Evolutionary conservation across 1,140 invertebrate genomes (phyloP).

Genomic region (Contarinia nasturtii): DNA sequence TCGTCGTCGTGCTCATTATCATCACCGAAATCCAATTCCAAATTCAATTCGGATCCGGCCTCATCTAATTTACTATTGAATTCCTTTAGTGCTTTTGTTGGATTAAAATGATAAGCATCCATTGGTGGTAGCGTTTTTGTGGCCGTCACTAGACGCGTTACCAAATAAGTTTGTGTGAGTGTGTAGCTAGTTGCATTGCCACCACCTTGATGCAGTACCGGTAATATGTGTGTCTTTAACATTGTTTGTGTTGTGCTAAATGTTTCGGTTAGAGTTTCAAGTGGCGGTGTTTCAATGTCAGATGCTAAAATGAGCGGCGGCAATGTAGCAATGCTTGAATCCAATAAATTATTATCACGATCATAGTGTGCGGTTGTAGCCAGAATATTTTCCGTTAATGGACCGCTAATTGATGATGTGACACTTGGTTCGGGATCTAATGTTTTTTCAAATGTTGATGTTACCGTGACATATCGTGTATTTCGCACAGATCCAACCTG

Average conservation of each 20-base stretch:
- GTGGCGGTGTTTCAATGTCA: slow-evolving; percentile 53
- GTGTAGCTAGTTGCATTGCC: slow-evolving; percentile 55
- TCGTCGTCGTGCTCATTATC: slow-evolving; percentile 53
- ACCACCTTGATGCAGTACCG: slow-evolving; percentile 45
- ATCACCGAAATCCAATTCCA: slow-evolving; percentile 68
- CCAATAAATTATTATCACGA: slow-evolving; percentile 46
- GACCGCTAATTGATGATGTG: slow-evolving; percentile 40
- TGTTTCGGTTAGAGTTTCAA: slow-evolving; percentile 76
- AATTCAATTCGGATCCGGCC: slow-evolving; percentile 67
- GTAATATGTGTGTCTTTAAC: slow-evolving; percentile 70
- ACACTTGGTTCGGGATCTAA: slow-evolving; percentile 38
- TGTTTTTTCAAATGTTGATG: slow-evolving; percentile 58
- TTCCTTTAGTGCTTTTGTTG: slow-evolving; percentile 71
- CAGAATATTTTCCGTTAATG: slow-evolving; percentile 69
- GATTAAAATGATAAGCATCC: slow-evolving; percentile 69
- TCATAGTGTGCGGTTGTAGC: slow-evolving; percentile 53
- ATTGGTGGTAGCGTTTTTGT: slow-evolving; percentile 73
- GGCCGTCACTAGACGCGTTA: slow-evolving; percentile 67
- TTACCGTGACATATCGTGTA: slow-evolving; percentile 67
- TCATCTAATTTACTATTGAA: slow-evolving; percentile 71
- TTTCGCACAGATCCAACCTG: slow-evolving; percentile 71
- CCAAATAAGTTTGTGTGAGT: slow-evolving; percentile 69
- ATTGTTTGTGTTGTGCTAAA: slow-evolving; percentile 75
- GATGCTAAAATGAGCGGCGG: slow-evolving; percentile 56
- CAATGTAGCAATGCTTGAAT: slow-evolving; percentile 60